phyloP scores from a whole-genome alignment of 2,797 vertebrate species.

The Danio albolineatus region DNA sequence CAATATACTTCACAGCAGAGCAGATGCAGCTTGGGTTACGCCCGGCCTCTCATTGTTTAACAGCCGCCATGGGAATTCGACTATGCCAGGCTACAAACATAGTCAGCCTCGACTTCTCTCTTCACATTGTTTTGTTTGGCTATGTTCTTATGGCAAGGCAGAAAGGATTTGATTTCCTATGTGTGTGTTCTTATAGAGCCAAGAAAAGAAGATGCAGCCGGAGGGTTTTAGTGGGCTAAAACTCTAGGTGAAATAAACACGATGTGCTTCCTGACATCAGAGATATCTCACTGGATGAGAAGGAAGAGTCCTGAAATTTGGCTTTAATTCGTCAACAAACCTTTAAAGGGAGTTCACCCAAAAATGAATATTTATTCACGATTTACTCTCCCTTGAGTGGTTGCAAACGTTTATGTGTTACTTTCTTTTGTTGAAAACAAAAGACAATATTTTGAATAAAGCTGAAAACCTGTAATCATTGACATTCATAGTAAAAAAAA shows the following conservation, averaged over 20 bases:
- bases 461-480: too few species aligned
- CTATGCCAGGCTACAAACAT: constrained; percentile 31
- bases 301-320: neutral
- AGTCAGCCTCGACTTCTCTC: constrained; percentile 38
- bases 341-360: neutral
- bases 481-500: too few species aligned
- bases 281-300: neutral
- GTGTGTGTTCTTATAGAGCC: constrained; percentile 16
- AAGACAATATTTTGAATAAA: too few species aligned
- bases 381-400: too few species aligned
- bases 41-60: constrained; percentile 49
- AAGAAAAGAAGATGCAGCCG: constrained; percentile 12
- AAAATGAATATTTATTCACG: too few species aligned
- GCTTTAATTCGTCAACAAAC: constrained; percentile 7
- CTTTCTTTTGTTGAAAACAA: too few species aligned
- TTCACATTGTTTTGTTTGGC: constrained; percentile 45
- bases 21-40: constrained; percentile 64
- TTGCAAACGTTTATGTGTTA: too few species aligned
- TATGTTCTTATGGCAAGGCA: constrained; percentile 28
- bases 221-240: constrained; percentile 26
- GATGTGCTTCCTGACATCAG: constrained; percentile 2
- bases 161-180: constrained; percentile 33
- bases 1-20: constrained; percentile 63
- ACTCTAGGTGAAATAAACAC: constrained; percentile 35
- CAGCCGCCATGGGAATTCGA: constrained; percentile 47